These are phyloP conservation scores for Opisthograptis luteolata DNA, from an alignment of 2,888 invertebrate genomes.

Conservation along the genomic window DNA sequence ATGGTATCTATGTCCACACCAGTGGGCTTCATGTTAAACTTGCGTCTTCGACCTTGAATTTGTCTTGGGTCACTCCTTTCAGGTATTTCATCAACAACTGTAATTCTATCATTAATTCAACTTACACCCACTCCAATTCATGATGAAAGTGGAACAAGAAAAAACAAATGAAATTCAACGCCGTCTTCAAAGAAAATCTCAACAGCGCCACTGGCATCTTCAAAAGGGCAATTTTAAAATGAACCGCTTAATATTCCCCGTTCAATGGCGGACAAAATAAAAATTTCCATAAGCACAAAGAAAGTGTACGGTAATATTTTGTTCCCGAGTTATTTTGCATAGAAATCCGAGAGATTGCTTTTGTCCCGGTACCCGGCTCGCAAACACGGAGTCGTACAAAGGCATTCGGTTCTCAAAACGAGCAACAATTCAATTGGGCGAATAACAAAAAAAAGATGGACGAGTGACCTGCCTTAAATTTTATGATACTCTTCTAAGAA, in stretches of 20 bases:
- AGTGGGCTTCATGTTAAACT: no score
- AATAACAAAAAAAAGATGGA: conserved; percentile 41
- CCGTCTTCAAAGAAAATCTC: conserved; percentile 16
- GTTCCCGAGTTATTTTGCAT: conserved; percentile 68
- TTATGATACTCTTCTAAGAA: no score
- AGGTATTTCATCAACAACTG: no score
- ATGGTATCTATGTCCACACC: no score
- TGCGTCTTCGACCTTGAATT: no score
- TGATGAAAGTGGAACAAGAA: no score
- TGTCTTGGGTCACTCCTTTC: no score
- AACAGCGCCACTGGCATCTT: conserved; percentile 20
- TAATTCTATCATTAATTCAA: no score
- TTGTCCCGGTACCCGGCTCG: conserved; percentile 68
- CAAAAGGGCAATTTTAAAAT: conserved; percentile 33
- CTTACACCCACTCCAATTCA: no score
- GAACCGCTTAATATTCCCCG: conserved; percentile 34
- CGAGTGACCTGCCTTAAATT: conserved; percentile 10
- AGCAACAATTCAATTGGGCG: conserved; percentile 52
- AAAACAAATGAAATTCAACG: background rate
- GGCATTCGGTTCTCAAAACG: conserved; percentile 51
- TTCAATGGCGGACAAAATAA: conserved; percentile 46
- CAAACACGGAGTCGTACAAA: conserved; percentile 72
- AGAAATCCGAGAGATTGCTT: conserved; percentile 71
- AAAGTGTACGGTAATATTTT: conserved; percentile 69
- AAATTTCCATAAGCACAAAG: conserved; percentile 69